Base-by-base conservation (phyloP, 2,797 vertebrate genomes). In the Hydrocynus forskahlii region DNA sequence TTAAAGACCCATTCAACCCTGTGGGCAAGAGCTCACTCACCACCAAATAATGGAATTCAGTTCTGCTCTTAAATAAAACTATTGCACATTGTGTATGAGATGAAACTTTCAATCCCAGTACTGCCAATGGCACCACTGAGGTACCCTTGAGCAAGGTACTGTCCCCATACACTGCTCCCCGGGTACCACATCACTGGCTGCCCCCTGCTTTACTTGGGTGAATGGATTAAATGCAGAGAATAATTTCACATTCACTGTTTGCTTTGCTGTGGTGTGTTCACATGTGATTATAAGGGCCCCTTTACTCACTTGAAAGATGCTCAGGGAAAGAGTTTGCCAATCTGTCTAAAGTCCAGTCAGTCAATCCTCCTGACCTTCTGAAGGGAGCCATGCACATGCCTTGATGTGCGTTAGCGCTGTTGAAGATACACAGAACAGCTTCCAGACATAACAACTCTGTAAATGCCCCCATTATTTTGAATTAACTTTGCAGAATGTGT, bases 371-470 rank as follows among this genome's bases (percentile, higher is more conserved):
- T 35, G 25, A 71, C 14, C 23, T 29, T 71, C 14, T 23, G 25
- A 8, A 52, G 13, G 50, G 1, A 69, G 9, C 2, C 68, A 52
- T 17, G 14, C 21, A 52, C 6, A 25, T 54, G 23, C 21, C 7
- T 19, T 19, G 35, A 50, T 29, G 21, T 55, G 45, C 23, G n/a
- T 38, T 69, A 59, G 57, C 40, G 35, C 17, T 59, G 57, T 5
- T 60, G 13, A 76, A 75, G 6, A 19, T 63, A 50, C 50, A 7
- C 48, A n/a, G 35, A 9, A 14, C 23, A 71, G 59, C 19, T 35
- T 78, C 52, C 60, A 78, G 59, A 82, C 75, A 77, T 66, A 82
- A 81, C 74, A 81, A 66, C 59, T 55, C 38, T 29, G 23, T 77
- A 77, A 78, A 78, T 35, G 38, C 57, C 40, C 60, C 70, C n/a